Evolutionary conservation across 2,888 invertebrate genomes (phyloP), one percentile per base, ranked within the genome.

Genomic region (Diarsia rubi): DNA sequence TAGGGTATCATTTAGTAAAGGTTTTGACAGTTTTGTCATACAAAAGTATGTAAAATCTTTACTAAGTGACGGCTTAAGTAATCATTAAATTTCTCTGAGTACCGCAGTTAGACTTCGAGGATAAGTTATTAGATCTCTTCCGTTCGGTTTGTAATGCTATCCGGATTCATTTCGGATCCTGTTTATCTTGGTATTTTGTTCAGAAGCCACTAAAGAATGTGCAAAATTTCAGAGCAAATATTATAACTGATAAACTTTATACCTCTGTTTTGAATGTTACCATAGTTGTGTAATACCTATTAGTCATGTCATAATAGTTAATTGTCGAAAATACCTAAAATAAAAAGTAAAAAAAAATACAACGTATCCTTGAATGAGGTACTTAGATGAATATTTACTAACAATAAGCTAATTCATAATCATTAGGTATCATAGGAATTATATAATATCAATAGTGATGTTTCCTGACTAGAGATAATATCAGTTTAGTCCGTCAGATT

Each of bases 101-200:
- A n/a, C n/a, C n/a, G n/a, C n/a, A n/a, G n/a, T n/a, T n/a, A n/a
- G n/a, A n/a, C n/a, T n/a, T n/a, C n/a, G n/a, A n/a, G n/a, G n/a
- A n/a, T n/a, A 69, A 70, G 19, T 44, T n/a, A 74, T 27, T 24
- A 24, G n/a, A 63, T 63, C 8, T 47, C 54, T n/a, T 57, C 8
- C 19, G n/a, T 68, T 45, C 14, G 24, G 12, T 52, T 62, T 37
- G 31, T 31, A 49, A 44, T 3, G 21, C 12, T 12, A 52, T 31
- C 16, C 4, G 12, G 52, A 31, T 73, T 59, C 0, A 47, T 59
- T 60, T 74, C 12, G 9, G 24, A 73, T 42, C n/a, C 12, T 27
- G 14, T 57, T 57, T 42, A 14, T 45, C 1, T 44, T 47, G 27
- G n/a, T 2, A 47, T 9, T 27, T 74, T 42, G 37, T 19, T 42